Conservation (phyloP, 2,113 vertebrate species). For the Urocitellus parryii region DNA sequence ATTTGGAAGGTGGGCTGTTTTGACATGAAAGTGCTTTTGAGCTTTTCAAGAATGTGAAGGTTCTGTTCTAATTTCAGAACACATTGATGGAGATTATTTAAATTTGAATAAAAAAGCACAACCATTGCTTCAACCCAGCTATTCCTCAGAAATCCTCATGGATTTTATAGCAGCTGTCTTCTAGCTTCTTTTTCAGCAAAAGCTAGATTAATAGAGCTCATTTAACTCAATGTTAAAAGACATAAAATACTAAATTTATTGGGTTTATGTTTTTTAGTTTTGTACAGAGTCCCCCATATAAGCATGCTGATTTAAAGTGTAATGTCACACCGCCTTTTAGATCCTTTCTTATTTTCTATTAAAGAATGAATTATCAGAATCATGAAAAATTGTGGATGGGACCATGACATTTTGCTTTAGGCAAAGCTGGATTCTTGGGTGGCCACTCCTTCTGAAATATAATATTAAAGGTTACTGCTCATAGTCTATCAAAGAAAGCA, state of each 20-base stretch:
- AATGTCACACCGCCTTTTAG: neutral
- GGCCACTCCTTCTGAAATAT: neutral
- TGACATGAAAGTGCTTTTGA: neutral
- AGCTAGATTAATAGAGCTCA: neutral
- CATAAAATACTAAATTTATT: neutral
- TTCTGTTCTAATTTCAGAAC: slow-evolving; percentile 41
- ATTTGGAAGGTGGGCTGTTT: neutral
- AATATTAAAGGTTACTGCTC: neutral
- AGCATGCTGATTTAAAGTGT: neutral
- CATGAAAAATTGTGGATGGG: neutral
- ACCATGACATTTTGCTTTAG: slow-evolving; percentile 4
- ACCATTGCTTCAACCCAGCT: neutral
- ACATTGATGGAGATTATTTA: slow-evolving; percentile 10
- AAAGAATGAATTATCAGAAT: slow-evolving; percentile 7
- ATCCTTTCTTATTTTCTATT: slow-evolving; percentile 42
- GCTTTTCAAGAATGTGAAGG: slow-evolving; percentile 13
- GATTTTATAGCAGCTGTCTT: slow-evolving; percentile 7
- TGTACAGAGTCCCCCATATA: neutral
- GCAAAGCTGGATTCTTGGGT: neutral
- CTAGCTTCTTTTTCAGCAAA: neutral
- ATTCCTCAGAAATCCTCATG: neutral
- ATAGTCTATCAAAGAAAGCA: neutral
- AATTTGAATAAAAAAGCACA: slow-evolving; percentile 19
- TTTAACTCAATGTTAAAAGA: neutral
- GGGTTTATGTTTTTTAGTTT: slow-evolving; percentile 5